Conservation (phyloP, 2,113 vertebrate genomes). For the Aphyosemion australe region DNA sequence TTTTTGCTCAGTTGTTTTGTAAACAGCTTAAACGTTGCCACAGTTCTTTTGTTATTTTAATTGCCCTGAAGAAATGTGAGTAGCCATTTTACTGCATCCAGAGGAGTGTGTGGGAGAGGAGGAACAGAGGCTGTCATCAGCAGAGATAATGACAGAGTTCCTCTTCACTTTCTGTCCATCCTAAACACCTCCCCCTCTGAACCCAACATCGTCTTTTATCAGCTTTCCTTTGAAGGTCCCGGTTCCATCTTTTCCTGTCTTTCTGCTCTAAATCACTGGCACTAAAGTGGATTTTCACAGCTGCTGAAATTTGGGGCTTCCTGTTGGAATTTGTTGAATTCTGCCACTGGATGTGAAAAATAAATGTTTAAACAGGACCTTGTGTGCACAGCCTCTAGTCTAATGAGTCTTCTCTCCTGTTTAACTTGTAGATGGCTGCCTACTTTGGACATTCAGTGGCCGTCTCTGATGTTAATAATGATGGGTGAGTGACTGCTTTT, state of each 20-base stretch:
- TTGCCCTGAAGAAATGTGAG: no score
- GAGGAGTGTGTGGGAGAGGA: not conserved
- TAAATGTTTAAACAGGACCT: not conserved
- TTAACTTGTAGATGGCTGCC: conserved; percentile 88
- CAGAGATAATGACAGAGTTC: conserved; percentile 29
- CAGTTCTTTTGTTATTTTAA: no score
- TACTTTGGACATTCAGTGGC: conserved; percentile 95
- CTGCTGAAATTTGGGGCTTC: not conserved
- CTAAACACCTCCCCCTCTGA: conserved; percentile 8
- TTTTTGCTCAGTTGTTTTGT: no score
- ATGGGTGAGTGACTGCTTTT: conserved; percentile 81
- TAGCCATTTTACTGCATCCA: not conserved
- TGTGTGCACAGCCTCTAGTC: no score
- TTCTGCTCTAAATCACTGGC: no score
- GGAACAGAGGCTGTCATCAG: conserved; percentile 4
- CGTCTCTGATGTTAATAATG: conserved; percentile 88
- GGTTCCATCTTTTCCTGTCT: not conserved
- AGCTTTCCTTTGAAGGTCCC: not conserved
- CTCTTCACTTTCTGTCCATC: conserved; percentile 19
- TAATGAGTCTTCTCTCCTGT: not conserved
- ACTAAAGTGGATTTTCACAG: not conserved
- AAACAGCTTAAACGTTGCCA: no score
- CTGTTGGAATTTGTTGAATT: not conserved
- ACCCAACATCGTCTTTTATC: conserved; percentile 9
- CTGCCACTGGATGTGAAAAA: not conserved